These are phyloP conservation scores for Colaptes auratus DNA, from an alignment of 2,113 vertebrate genomes.

Conservation along the genomic window DNA sequence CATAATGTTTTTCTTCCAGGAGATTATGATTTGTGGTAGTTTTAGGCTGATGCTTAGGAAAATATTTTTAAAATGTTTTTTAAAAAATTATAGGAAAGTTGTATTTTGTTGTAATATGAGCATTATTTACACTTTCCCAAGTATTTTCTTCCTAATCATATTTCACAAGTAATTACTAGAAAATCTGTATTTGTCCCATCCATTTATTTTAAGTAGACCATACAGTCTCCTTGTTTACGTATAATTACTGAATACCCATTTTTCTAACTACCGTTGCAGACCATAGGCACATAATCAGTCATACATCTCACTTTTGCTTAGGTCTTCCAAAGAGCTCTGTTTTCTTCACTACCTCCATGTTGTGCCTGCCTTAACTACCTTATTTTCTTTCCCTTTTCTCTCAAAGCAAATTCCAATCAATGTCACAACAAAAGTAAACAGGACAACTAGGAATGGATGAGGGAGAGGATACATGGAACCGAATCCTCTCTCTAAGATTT, in stretches of 20 bases:
- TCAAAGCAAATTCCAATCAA: background rate
- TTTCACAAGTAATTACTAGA: background rate
- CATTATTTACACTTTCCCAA: background rate
- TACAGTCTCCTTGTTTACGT: background rate
- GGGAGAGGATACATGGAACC: accelerated
- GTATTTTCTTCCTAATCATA: background rate
- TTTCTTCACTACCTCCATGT: background rate
- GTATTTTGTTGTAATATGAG: background rate
- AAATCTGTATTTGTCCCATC: background rate
- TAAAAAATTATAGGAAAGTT: background rate
- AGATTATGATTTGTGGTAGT: background rate
- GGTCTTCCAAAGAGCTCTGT: background rate
- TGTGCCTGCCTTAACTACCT: background rate
- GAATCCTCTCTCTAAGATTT: background rate
- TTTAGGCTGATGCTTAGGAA: too few species aligned
- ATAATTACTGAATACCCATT: background rate
- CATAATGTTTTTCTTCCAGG: background rate
- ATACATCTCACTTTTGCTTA: background rate
- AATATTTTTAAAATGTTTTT: too few species aligned
- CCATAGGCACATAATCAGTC: accelerated
- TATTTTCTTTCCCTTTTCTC: background rate
- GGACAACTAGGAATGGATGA: background rate
- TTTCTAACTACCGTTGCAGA: background rate
- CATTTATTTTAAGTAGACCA: background rate
- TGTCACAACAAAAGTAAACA: background rate